Percentiles rank a stretch among this genome's conserved stretches.
Evolutionary conservation across 2,888 invertebrate species (phyloP).

Genomic region (Cryptocephalus moraei): DNA sequence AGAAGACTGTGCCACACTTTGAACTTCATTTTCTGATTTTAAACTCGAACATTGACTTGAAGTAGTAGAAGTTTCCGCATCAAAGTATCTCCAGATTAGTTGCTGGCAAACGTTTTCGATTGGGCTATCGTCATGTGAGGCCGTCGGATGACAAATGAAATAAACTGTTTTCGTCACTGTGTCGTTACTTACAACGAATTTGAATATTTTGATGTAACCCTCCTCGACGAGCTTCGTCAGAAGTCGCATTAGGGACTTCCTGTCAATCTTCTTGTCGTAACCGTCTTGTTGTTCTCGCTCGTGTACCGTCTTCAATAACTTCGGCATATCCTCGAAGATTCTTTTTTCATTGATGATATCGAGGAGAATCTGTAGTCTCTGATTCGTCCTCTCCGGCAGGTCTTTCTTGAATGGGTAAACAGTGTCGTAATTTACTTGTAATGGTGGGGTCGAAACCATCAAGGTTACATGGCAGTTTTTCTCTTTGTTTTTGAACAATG

Average conservation of each 20-base stretch:
- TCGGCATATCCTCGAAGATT: conserved; percentile 46
- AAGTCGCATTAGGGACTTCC: conserved; percentile 53
- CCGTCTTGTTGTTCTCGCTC: conserved; percentile 14
- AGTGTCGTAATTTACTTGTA: conserved; percentile 1
- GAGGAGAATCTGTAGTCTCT: conserved; percentile 53
- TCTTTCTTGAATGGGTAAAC: conserved; percentile 5
- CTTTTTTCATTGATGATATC: conserved; percentile 47
- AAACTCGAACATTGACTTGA: neutral
- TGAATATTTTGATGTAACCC: conserved; percentile 46
- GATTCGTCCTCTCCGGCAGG: conserved; percentile 38
- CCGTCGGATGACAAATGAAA: conserved; percentile 45
- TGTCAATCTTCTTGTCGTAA: conserved; percentile 47
- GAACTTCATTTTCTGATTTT: conserved; percentile 6
- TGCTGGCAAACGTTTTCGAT: conserved; percentile 52
- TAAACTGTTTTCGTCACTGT: conserved; percentile 38
- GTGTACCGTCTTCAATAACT: conserved; percentile 37
- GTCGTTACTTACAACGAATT: conserved; percentile 39
- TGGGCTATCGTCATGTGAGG: conserved; percentile 39
- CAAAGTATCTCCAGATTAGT: conserved; percentile 45
- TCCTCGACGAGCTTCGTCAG: conserved; percentile 46
- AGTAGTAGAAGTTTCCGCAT: neutral
- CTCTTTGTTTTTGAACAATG: conserved; percentile 19
- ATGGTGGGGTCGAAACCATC: conserved; percentile 26
- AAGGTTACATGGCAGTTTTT: conserved; percentile 32
- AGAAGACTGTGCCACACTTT: conserved; percentile 18